These are phyloP conservation scores for Hemiprocne comata DNA, from an alignment of 2,113 vertebrate species.

Conservation along the genomic window DNA sequence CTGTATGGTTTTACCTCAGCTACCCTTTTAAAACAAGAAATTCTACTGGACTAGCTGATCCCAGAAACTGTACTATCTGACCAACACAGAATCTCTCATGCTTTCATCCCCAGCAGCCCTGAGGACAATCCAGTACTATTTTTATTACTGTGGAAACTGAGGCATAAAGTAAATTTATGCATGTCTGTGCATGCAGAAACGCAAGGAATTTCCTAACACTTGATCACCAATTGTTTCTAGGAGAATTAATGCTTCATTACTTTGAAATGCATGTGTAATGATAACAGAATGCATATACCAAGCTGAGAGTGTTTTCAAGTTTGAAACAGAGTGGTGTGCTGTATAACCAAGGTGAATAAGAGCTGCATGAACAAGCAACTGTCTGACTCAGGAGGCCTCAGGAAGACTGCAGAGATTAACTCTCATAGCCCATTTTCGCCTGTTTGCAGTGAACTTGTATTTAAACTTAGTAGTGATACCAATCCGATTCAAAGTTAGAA, in stretches of 20 bases:
- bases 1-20: not conserved
- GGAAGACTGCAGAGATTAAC: not conserved
- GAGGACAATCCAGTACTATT: not conserved
- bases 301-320: not conserved
- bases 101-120: not conserved
- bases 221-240: not conserved
- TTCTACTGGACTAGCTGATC: not conserved
- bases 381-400: not conserved
- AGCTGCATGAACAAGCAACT: not conserved
- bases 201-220: not conserved
- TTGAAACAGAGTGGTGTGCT: rapidly evolving
- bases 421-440: not conserved
- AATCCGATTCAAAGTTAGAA: not conserved
- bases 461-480: not conserved
- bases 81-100: not conserved
- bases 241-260: not conserved
- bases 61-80: not conserved
- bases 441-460: not conserved
- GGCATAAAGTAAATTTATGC: not conserved
- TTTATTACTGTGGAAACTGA: not conserved
- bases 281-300: not conserved
- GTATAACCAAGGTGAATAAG: not conserved
- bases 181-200: not conserved
- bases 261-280: not conserved
- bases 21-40: not conserved